Conservation (phyloP, 2,113 vertebrate genomes). For the Noturus placidus region DNA sequence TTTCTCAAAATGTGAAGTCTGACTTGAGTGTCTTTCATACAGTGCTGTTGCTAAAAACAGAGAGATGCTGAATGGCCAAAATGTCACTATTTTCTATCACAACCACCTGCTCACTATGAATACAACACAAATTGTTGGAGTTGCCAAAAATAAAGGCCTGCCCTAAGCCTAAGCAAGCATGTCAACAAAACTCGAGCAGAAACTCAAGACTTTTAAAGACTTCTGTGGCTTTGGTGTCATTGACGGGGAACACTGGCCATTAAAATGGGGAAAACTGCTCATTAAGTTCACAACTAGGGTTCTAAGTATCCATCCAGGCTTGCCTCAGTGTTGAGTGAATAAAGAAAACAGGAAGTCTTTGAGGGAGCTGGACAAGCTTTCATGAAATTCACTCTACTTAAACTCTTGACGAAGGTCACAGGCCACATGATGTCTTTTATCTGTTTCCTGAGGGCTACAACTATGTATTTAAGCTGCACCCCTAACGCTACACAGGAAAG, state of each 20-base stretch:
- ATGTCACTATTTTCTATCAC: constrained; percentile 88
- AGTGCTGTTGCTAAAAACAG: constrained; percentile 78
- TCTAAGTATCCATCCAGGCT: constrained; percentile 81
- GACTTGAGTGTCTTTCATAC: constrained; percentile 83
- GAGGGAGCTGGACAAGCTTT: constrained; percentile 80
- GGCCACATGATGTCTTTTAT: constrained; percentile 82
- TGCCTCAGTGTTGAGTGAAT: constrained; percentile 79
- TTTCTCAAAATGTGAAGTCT: constrained; percentile 72
- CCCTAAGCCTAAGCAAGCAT: constrained; percentile 83
- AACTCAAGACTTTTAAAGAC: constrained; percentile 78
- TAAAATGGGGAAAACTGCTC: constrained; percentile 58
- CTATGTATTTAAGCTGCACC: constrained; percentile 83
- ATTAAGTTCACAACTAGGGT: constrained; percentile 91
- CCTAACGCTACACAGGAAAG: constrained; percentile 78
- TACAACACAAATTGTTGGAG: constrained; percentile 75
- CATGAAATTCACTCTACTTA: constrained; percentile 81
- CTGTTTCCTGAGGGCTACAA: constrained; percentile 93
- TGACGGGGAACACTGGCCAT: constrained; percentile 90
- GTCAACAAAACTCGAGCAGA: constrained; percentile 80
- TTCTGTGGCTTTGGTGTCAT: constrained; percentile 85
- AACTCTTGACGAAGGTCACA: constrained; percentile 74
- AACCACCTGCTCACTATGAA: constrained; percentile 83
- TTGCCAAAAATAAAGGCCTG: constrained; percentile 81
- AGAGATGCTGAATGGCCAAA: constrained; percentile 84
- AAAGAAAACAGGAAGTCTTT: constrained; percentile 81